Percentiles rank a stretch among this genome's conserved stretches.
Evolutionary conservation across 2,797 vertebrate genomes (phyloP).

Genomic region (Bufotes viridis): DNA sequence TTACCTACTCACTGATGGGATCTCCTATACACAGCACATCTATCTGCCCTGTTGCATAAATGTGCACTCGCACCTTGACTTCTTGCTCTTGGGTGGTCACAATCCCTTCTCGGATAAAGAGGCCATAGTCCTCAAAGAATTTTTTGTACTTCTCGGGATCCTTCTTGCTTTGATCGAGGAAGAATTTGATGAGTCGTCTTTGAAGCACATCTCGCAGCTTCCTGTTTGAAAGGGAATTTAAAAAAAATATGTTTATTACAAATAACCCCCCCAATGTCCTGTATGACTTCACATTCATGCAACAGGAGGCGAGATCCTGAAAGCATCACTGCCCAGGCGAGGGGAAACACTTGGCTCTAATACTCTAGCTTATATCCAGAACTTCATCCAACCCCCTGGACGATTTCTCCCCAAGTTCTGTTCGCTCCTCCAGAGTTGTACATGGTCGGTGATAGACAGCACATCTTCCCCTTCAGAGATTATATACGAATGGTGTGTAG

Average conservation of each 20-base stretch:
- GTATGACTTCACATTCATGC: no score
- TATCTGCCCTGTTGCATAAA: neutral
- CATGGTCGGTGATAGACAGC: no score
- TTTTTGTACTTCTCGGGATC: slow-evolving; percentile 89
- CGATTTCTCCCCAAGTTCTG: no score
- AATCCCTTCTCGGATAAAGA: slow-evolving; percentile 97
- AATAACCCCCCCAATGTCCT: no score
- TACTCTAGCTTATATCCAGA: no score
- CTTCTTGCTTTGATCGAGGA: slow-evolving; percentile 93
- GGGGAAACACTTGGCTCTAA: neutral
- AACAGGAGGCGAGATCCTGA: neutral
- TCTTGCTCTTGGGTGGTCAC: slow-evolving; percentile 90
- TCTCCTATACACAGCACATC: neutral
- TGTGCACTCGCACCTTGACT: slow-evolving; percentile 80
- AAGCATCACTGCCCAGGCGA: neutral
- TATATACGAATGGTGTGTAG: no score
- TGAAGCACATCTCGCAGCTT: slow-evolving; percentile 91
- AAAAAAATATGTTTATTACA: no score
- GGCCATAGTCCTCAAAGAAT: slow-evolving; percentile 93
- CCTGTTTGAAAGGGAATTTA: slow-evolving; percentile 69
- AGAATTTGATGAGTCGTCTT: slow-evolving; percentile 91
- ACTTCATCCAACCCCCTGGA: no score
- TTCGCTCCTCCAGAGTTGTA: no score
- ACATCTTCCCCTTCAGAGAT: no score
- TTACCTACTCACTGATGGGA: neutral